These are phyloP conservation scores for Odocoileus hemionus DNA, from an alignment of 2,113 vertebrate species.

Conservation along the genomic window DNA sequence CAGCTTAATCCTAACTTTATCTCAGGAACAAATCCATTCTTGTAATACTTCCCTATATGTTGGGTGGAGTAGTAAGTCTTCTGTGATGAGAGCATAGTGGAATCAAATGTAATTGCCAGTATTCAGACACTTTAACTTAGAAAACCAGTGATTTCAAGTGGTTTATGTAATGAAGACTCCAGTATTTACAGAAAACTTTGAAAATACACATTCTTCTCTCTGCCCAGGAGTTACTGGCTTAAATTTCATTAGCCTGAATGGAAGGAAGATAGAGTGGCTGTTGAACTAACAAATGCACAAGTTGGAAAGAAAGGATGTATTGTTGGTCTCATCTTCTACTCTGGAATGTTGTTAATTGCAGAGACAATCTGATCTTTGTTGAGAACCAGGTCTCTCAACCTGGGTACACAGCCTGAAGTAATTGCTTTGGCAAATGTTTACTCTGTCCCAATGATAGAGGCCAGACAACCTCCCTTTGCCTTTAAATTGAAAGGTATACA, in stretches of 20 bases:
- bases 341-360: background rate
- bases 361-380: background rate
- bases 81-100: background rate
- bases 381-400: background rate
- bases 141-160: background rate
- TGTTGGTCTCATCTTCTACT: background rate
- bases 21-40: background rate
- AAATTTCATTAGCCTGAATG: background rate
- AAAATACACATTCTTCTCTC: background rate
- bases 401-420: background rate
- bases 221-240: slow-evolving; percentile 7
- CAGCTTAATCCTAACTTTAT: background rate
- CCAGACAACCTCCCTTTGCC: background rate
- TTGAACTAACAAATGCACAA: background rate
- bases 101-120: background rate
- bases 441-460: background rate
- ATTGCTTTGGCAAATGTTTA: slow-evolving; percentile 28
- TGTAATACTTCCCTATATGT: background rate
- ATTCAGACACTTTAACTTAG: background rate
- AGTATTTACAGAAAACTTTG: slow-evolving; percentile 16
- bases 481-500: background rate
- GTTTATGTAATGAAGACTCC: background rate
- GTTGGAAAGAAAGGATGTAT: background rate
- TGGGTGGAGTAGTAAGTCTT: background rate
- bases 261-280: background rate